Conservation (phyloP, 2,797 vertebrate genomes). For the Loris lydekkerianus region DNA sequence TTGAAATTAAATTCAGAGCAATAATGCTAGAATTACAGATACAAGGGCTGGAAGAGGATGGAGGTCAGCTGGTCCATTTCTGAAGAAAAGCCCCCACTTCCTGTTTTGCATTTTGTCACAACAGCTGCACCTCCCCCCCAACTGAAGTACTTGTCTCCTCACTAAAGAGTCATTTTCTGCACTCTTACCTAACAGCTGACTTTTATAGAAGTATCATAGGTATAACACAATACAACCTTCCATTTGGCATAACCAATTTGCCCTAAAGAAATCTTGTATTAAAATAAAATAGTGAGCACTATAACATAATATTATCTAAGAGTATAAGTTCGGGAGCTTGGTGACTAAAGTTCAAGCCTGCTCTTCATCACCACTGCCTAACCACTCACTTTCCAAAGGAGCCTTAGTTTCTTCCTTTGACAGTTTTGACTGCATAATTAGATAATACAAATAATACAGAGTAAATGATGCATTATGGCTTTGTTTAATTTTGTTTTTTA, state of each 20-base stretch:
- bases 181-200: not conserved
- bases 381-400: not conserved
- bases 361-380: not conserved
- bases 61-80: not conserved
- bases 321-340: not conserved
- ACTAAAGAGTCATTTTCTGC: not conserved
- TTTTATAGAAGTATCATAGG: not conserved
- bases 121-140: not conserved
- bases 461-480: not conserved
- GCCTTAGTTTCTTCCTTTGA: not conserved
- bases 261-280: conserved; percentile 28
- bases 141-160: not conserved
- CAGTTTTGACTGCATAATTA: not conserved
- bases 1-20: conserved; percentile 52
- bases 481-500: not conserved
- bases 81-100: not conserved
- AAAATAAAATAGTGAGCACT: conserved; percentile 24
- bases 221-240: not conserved
- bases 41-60: not conserved
- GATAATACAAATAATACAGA: not conserved
- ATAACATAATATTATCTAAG: not conserved
- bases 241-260: not conserved
- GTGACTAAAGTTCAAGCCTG: not conserved
- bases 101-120: not conserved
- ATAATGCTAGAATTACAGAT: not conserved